phyloP scores from a whole-genome alignment of 2,888 invertebrate species.

The Amphipoea lucens region DNA sequence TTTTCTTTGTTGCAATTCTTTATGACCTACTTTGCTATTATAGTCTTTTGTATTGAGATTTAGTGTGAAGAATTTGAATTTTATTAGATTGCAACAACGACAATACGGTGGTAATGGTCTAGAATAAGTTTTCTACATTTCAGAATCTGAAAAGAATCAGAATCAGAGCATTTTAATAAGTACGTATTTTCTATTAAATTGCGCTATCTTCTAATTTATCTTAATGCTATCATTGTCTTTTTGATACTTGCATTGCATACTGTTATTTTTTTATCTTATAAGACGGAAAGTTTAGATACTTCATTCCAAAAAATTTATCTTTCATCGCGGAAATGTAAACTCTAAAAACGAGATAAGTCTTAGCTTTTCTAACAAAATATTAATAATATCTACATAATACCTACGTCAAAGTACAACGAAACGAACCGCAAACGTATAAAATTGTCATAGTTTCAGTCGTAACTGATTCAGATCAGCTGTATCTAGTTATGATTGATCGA shows the following conservation, averaged over 20 bases:
- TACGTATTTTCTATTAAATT: constrained; percentile 1
- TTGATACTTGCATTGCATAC: background rate
- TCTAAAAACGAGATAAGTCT: background rate
- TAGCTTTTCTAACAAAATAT: background rate
- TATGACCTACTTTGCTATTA: constrained; percentile 37
- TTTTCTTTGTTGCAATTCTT: constrained; percentile 33
- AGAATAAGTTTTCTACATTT: background rate
- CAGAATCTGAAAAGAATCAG: background rate
- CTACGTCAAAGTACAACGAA: background rate
- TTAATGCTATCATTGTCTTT: background rate
- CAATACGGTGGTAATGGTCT: constrained; percentile 1
- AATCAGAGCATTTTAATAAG: background rate
- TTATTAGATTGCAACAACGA: background rate
- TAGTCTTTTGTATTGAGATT: constrained; percentile 26
- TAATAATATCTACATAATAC: no score
- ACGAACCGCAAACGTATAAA: constrained; percentile 21
- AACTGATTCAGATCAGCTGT: constrained; percentile 24
- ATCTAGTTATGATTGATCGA: constrained; percentile 20
- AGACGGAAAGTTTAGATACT: background rate
- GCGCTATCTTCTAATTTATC: background rate
- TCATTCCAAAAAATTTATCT: background rate
- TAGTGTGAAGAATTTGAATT: background rate
- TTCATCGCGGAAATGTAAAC: background rate
- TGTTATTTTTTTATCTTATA: background rate
- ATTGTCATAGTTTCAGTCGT: constrained; percentile 28